phyloP scores from a whole-genome alignment of 2,888 invertebrate species.

The Dascillus cervinus region DNA sequence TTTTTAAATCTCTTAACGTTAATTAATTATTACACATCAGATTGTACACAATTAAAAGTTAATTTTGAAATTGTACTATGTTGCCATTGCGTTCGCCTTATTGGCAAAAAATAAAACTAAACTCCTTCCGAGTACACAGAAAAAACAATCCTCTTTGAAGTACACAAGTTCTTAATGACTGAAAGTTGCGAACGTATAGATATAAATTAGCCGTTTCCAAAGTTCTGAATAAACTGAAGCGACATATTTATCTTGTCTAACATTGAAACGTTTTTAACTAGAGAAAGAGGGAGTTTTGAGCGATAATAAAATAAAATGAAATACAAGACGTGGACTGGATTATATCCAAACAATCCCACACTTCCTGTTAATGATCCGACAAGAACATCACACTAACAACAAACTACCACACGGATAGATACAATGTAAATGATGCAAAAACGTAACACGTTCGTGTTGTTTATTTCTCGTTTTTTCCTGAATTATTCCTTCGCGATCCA shows the following conservation, averaged over 20 bases:
- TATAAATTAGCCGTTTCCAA: conserved; percentile 22
- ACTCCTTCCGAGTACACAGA: no score
- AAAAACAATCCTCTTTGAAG: conserved; percentile 13
- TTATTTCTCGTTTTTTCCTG: no score
- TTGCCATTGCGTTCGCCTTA: no score
- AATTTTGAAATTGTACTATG: conserved; percentile 1
- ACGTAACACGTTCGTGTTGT: no score
- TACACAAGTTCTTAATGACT: conserved; percentile 15
- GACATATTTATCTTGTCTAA: conserved; percentile 20
- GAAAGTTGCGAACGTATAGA: conserved; percentile 21
- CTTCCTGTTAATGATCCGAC: conserved; percentile 23
- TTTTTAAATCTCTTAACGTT: conserved; percentile 13
- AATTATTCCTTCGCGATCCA: no score
- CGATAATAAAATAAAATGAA: conserved; percentile 13
- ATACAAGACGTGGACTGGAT: conserved; percentile 21
- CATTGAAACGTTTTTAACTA: conserved; percentile 9
- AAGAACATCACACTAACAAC: conserved; percentile 20
- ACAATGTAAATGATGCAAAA: no score
- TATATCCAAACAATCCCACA: conserved; percentile 27
- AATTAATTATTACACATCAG: conserved; percentile 17
- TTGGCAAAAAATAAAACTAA: no score
- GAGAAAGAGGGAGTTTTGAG: no score
- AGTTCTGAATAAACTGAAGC: conserved; percentile 18
- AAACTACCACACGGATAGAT: conserved; percentile 15
- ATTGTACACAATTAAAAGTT: conserved; percentile 1